Base-by-base conservation (phyloP, 2,888 invertebrate species). In the Listrodromus nycthemerus region DNA sequence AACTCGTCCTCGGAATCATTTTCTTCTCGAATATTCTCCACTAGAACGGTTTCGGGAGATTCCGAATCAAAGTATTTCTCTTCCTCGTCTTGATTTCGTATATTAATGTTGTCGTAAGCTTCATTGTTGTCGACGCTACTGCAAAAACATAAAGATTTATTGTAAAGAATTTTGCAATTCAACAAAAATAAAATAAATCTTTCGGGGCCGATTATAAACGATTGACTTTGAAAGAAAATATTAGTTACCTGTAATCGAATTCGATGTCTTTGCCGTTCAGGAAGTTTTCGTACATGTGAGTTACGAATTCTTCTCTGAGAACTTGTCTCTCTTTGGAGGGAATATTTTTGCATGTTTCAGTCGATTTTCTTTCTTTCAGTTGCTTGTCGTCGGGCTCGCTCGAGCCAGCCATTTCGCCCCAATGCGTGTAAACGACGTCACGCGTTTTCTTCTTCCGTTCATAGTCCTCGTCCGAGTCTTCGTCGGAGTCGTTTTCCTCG, bases 11-110 rank as follows among this genome's bases (percentile, higher is more conserved):
- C 94, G 65, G 90, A 90, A 78, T 92, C 90, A 52, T 86, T 89
- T 67, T 89, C 87, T 21, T 89, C 88, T 79, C 87, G 88, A 73
- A 88, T 84, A 50, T 88, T 87, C 55, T 88, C 86, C 8, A 80
- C 33, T 73, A 88, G 75, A 50, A 90, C 87, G 58, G 94, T 94
- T 86, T 96, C 96, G 86, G 96, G 96, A 33, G 95, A 95, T 92
- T 98, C 98, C 3, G 96, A 96, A 92, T 98, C 98, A 94, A 98
- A 98, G 93, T 98, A 98, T 91, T 96, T 96, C 88, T 98, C 98
- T 93, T 98, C 98, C 87, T 96, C 97, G 93, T 98, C 98, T 89
- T 96, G 96, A 58, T 96, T 96, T 82, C 96, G 93, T 74, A 96
- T 95, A 81, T 96, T 96, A 84, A 96, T 92, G 89, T 96, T 95